Base-by-base conservation (phyloP, 2,113 vertebrate genomes). In the Meles meles region DNA sequence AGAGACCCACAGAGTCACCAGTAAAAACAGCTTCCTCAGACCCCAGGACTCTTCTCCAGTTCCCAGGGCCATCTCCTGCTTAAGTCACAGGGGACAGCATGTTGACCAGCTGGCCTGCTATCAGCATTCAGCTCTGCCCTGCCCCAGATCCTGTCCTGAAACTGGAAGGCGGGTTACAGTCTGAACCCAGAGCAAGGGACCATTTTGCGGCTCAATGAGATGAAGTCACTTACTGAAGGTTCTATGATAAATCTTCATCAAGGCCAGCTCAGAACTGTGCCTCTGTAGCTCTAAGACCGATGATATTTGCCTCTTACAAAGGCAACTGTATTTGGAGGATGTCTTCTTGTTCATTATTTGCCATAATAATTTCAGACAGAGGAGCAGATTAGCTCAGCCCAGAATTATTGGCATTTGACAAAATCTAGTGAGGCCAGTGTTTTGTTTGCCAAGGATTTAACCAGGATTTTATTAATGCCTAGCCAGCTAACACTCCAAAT, bases 261-360 rank as follows among this genome's bases (percentile, higher is more conserved):
- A n/a, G 9, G 77, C 21, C 71, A 55, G 63, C 39, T 29, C 74
- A 59, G 88, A 61, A 31, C 17, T 9, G 5, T n/a, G 27, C 55
- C 37, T 71, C 57, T 57, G 59, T 23, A 71, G 84, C 44, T 37
- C 23, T 42, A n/a, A 87, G 83, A 63, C 34, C 3, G 5, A 52
- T 25, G 20, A 42, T 34, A 34, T 31, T 65, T 65, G 61, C 61
- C 29, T 39, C 39, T 9, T 55, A 34, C 61, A 65, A 15, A 65
- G 61, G 61, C 61, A 65, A 65, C 27, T 65, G 29, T 31, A 31
- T 31, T 88, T 97, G 96, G 85, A 98, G 88, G 72, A 98, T 52
- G 67, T 98, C 97, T 98, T 98, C 94, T 97, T 97, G 90, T 97
- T 77, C 95, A 55, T 77, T 95, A 67, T 95, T 97, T 92, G 61